Base-by-base conservation (phyloP, 2,797 vertebrate species). In the Sebastes minor region DNA sequence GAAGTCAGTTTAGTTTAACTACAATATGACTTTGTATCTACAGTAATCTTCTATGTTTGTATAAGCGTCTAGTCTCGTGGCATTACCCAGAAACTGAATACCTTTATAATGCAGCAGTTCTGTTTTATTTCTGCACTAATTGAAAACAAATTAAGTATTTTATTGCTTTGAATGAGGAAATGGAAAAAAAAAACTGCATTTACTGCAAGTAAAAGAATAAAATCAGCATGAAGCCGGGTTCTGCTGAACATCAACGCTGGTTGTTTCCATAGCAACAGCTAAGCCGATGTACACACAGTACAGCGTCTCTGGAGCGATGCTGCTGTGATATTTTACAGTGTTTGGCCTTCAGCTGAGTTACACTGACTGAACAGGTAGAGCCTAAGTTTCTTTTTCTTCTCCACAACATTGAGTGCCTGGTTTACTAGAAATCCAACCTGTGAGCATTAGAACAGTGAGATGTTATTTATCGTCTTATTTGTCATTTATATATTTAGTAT, bases 181-280 rank as follows among this genome's bases (percentile, higher is more conserved):
- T 65, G 27, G 69, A 60, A 32, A 52, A 68, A 76, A 9, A 11
- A 23, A 72, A 32, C 22, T 42, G 8, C 4, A 53, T 60, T 65
- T 20, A 52, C 18, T 30, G 2, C 38, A 57, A 56, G n/a, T 18
- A 3, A 66, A 64, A 65, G 22, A 38, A 38, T 69, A 14, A 80
- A 74, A 46, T 66, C 73, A 63, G 42, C 74, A 38, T 69, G 73
- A 59, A 73, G 65, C 57, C 12, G 20, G 32, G 74, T 53, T 52
- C 84, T 79, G 76, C 59, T 83, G 53, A 42, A 79, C 32, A 55
- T 87, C 79, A 86, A 7, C 46, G 35, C 67, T 27, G 38, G 38
- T 14, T 42, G 70, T 71, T 86, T 83, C 66, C 32, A 57, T 71
- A 57, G 4, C 68, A 74, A 20, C 52, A n/a, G 49, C 42, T 67